Percentiles rank a stretch among this genome's conserved stretches.
Evolutionary conservation across 2,888 invertebrate genomes (phyloP).

Genomic region (Mesorhabditis sp.): DNA sequence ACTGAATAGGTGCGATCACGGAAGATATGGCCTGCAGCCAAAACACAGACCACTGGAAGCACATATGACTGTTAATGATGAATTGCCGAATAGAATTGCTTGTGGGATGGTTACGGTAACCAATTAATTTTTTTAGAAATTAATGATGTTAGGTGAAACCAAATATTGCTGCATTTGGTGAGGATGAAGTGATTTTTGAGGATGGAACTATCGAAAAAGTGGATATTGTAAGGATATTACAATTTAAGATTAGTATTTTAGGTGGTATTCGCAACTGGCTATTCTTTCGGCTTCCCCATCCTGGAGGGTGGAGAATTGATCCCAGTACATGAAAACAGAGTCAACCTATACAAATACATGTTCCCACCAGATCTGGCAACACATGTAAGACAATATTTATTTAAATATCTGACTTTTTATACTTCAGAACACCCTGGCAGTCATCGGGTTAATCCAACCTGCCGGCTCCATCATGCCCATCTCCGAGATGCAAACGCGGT

Average conservation of each 20-base stretch:
- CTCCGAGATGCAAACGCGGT: conserved; percentile 60
- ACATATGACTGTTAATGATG: conserved; percentile 59
- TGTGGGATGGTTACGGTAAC: conserved; percentile 39
- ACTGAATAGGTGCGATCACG: conserved; percentile 54
- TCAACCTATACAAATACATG: conserved; percentile 60
- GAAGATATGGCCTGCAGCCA: conserved; percentile 59
- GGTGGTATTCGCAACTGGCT: conserved; percentile 43
- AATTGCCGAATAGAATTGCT: conserved; percentile 61
- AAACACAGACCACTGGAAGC: conserved; percentile 45
- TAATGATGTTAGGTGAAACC: conserved; percentile 27
- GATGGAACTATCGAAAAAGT: conserved; percentile 33
- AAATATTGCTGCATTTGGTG: conserved; percentile 33
- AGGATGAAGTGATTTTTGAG: conserved; percentile 31
- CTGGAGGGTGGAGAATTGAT: conserved; percentile 36
- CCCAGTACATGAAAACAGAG: conserved; percentile 35
- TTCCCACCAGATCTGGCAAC: conserved; percentile 58
- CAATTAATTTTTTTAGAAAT: conserved; percentile 3
- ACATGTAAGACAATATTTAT: conserved; percentile 14
- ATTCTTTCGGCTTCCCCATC: conserved; percentile 28
- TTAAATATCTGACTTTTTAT: neutral
- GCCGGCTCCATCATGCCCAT: conserved; percentile 61
- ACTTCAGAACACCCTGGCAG: conserved; percentile 58
- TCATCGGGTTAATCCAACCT: conserved; percentile 61
- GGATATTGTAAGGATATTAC: conserved; percentile 21
- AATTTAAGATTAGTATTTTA: neutral